phyloP scores from a whole-genome alignment of 1,140 invertebrate genomes.

The Thaumatotibia leucotreta region DNA sequence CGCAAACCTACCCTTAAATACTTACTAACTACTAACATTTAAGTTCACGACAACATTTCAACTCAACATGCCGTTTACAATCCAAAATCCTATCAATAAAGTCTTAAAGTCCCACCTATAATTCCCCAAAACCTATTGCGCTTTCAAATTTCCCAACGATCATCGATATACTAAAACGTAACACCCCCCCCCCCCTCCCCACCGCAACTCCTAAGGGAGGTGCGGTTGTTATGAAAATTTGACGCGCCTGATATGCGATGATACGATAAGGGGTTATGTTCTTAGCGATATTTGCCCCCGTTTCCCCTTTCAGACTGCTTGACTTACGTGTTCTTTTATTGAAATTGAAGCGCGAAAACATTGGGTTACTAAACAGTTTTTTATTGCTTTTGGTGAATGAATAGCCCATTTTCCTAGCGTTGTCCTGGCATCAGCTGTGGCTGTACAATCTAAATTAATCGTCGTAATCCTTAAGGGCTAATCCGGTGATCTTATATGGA shows the following conservation, averaged over 20 bases:
- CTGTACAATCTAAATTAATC: too few relatives aligned
- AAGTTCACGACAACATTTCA: too few relatives aligned
- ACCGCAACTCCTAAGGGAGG: slow-evolving; percentile 45
- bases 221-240: slow-evolving; percentile 52
- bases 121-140: neutral
- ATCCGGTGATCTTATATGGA: too few relatives aligned
- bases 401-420: too few relatives aligned
- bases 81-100: neutral
- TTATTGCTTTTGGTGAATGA: neutral
- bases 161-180: slow-evolving; percentile 39
- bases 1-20: too few relatives aligned
- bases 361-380: neutral
- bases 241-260: slow-evolving; percentile 51
- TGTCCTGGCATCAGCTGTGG: too few relatives aligned
- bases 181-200: slow-evolving; percentile 17
- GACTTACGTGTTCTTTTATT: neutral
- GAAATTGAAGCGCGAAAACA: slow-evolving; percentile 6
- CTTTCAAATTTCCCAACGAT: slow-evolving; percentile 21
- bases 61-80: neutral
- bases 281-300: slow-evolving; percentile 22
- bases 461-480: too few relatives aligned
- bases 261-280: slow-evolving; percentile 33
- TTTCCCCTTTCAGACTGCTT: neutral
- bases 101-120: neutral
- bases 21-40: too few relatives aligned